Base-by-base conservation (phyloP, 2,113 vertebrate species). In the Murina feae region DNA sequence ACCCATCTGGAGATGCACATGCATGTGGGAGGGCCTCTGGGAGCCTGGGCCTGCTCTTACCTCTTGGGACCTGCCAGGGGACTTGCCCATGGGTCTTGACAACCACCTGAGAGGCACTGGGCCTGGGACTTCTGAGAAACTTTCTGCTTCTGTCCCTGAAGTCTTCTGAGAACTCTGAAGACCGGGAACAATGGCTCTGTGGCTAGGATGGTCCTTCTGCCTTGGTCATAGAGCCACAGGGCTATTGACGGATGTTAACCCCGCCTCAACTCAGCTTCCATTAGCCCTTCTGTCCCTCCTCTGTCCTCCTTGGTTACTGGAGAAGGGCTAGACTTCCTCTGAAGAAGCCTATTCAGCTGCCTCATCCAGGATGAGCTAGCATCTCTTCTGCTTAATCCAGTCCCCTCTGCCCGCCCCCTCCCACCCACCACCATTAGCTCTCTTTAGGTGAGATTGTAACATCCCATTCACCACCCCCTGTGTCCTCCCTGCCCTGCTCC, bases 381-480 rank as follows among this genome's bases (percentile, higher is more conserved):
- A 47, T 25, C 20, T 42, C 39, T 35, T 21, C 47, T 32, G 23
- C 51, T 83, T 25, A 21, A 4, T 32, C 53, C 63, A 35, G 12
- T 9, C 53, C 83, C 6, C 13, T 58, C 32, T 1, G 28, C 32
- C 25, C 5, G 18, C 20, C 44, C 13, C 35, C 44, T 13, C 55
- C 28, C 3, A 9, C 42, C 18, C 8, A 32, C 89, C 13, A 44
- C 20, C 69, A 4, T 30, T 28, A 1, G 4, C 14, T 68, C n/a
- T 37, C 21, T 75, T 16, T 49, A 0, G 6, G 25, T n/a, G 68
- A 42, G 3, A 35, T 20, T 6, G 49, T 35, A 51, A 23, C 9
- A 32, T 32, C 39, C 14, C 14, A 4, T 65, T 37, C 0, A 0
- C 32, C 28, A 42, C 28, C 9, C 6, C 39, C 28, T 25, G 3